phyloP scores from a whole-genome alignment of 2,797 vertebrate genomes.

The Sylvilagus floridanus region DNA sequence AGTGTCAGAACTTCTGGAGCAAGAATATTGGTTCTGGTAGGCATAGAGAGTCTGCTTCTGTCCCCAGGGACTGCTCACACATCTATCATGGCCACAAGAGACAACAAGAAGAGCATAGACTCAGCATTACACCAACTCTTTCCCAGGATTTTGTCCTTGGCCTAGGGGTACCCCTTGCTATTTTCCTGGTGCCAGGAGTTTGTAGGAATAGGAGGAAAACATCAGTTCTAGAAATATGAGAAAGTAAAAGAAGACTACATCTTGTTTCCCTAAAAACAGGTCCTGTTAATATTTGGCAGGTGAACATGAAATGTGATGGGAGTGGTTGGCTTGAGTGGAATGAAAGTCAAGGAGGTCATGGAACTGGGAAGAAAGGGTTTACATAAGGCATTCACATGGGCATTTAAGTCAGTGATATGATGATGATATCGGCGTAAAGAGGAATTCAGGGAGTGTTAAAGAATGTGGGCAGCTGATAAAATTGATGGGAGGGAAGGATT shows the following conservation, averaged over 20 bases:
- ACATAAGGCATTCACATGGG: background rate
- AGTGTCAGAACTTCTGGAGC: background rate
- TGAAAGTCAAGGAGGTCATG: background rate
- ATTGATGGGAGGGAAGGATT: background rate
- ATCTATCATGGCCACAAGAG: background rate
- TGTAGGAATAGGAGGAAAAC: background rate
- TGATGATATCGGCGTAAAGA: background rate
- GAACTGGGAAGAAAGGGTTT: conserved; percentile 4
- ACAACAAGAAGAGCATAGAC: background rate
- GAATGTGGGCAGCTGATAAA: background rate
- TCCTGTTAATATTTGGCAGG: background rate
- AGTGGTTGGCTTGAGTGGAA: background rate
- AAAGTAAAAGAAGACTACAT: background rate
- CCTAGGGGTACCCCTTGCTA: background rate
- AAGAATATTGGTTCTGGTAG: background rate
- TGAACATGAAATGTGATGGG: background rate
- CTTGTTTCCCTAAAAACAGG: conserved; percentile 23
- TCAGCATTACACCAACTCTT: background rate
- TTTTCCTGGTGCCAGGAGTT: background rate
- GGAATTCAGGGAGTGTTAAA: background rate
- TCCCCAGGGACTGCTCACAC: background rate
- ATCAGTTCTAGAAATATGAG: background rate
- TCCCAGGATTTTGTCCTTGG: background rate
- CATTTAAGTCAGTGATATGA: background rate
- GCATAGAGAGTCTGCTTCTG: background rate